Base-by-base conservation (phyloP, 1,140 invertebrate species). In the Calephelis nemesis region DNA sequence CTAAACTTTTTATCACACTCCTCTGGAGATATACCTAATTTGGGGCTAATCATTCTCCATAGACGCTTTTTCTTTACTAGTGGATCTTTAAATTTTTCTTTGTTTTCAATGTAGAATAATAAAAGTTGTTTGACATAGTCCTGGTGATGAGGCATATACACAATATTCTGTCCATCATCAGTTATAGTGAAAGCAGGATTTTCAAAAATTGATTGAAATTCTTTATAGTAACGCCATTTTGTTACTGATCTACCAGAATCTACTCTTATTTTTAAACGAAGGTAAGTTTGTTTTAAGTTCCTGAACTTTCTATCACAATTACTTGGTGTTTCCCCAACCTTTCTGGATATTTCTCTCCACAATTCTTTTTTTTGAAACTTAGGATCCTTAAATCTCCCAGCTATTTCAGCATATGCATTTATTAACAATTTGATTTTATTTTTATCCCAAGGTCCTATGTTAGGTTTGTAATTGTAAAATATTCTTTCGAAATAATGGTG, bases 1-100 rank as follows among this genome's bases (percentile, higher is more conserved):
- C 88, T 75, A 72, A 89, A 91, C 60, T 91, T 91, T 68, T 84
- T 85, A 68, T 90, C 86, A 74, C 88, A 91, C 66, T 85, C 86
- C 63, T 85, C 88, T 15, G 82, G 62, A 15, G 83, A 72, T 30
- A 89, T 69, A 0, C 85, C 84, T 47, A 91, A 63, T 63, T 78
- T 84, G 12, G 77, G 73, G 12, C 75, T 77, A 13, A 91, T 79
- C 12, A 77, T 65, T 71, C 72, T 83, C 88, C 88, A 91, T 42
- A 91, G 65, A 60, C 66, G 65, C 67, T 83, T 88, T 69, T 90
- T 90, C 68, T 84, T 90, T 7, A 81, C 70, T 10, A 85, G 64
- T 42, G 81, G 85, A 65, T 89, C 77, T 52, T 62, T 78, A 71
- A 91, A 91, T 72, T 85, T 90, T 40, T 79, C 79, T 63, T 85